Evolutionary conservation across 2,888 invertebrate genomes (phyloP), one percentile per base, ranked within the genome.

Genomic region (Allophyes oxyacanthae): DNA sequence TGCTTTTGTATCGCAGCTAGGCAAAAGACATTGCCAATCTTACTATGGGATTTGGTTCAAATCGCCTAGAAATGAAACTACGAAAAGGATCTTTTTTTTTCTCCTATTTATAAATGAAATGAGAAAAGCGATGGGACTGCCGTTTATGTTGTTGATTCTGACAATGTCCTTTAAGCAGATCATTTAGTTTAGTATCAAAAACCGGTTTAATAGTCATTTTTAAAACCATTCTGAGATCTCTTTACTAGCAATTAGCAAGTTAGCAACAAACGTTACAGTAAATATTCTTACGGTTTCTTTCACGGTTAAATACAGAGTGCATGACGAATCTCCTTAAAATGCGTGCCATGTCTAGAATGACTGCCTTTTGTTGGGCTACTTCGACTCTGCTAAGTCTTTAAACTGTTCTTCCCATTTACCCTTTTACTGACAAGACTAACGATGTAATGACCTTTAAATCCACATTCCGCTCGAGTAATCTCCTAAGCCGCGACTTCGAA

Each of bases 361-460:
- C 11, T 33, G 20, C 26, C 28, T 57, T 48, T 51, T 32, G 9
- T 37, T 26, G 15, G 11, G 10, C 13, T 32, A 26, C 37, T 48
- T 14, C n/a, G 13, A 26, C 32, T n/a, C n/a, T 28, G 15, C 41
- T 33, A 14, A 58, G 14, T 50, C 40, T 41, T n/a, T 32, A 46
- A 50, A 71, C 43, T 45, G 36, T 43, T 36, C 37, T 52, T 44
- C 43, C 53, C 48, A 51, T 45, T 67, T 50, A 50, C 52, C 40
- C 66, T 71, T 70, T 66, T 50, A 71, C 32, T 49, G 45, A 30
- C 44, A 26, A 40, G 38, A 50, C 38, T 66, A 67, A 66, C 66
- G 46, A 58, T 46, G 33, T 58, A 58, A 57, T 66, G 59, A 58
- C 66, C 42, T 71, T 51, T 71, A 66, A 71, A 71, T 59, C 49